These are phyloP conservation scores for Leptodactylus fallax DNA, from an alignment of 2,797 vertebrate genomes.

Conservation along the genomic window DNA sequence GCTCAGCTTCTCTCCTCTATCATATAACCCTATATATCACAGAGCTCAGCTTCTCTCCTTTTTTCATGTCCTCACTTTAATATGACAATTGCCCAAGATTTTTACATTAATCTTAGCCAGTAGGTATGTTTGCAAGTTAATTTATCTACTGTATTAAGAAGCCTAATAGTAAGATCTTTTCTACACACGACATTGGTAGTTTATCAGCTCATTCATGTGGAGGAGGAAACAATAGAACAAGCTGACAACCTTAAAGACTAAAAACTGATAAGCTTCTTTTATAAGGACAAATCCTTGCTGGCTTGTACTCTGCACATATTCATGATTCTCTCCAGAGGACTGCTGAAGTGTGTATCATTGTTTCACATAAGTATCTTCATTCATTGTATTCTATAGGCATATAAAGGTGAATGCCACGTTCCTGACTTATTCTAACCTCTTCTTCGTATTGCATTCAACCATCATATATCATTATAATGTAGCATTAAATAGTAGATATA, in stretches of 20 bases:
- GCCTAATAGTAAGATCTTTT: constrained; percentile 7
- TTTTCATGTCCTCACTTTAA: too few relatives aligned
- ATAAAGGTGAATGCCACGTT: constrained; percentile 80
- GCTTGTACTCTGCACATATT: constrained; percentile 83
- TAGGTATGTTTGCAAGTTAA: not conserved
- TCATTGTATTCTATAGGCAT: constrained; percentile 78
- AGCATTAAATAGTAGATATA: constrained; percentile 53
- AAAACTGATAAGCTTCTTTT: constrained; percentile 79
- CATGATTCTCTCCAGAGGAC: constrained; percentile 84
- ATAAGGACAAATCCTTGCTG: constrained; percentile 80
- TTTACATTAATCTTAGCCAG: not conserved
- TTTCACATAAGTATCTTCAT: constrained; percentile 85
- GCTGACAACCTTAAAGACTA: constrained; percentile 79
- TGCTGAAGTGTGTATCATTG: constrained; percentile 83
- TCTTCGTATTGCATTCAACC: constrained; percentile 70
- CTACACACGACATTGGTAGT: not conserved
- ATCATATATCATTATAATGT: constrained; percentile 59
- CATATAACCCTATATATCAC: too few relatives aligned
- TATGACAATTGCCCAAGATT: not conserved
- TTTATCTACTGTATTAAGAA: not conserved
- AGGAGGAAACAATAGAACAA: constrained; percentile 72
- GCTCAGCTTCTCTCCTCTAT: too few relatives aligned
- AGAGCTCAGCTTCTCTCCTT: too few relatives aligned
- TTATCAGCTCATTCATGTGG: constrained; percentile 72
- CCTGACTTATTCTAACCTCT: constrained; percentile 73